phyloP scores from a whole-genome alignment of 2,797 vertebrate species.

The Discoglossus pictus region DNA sequence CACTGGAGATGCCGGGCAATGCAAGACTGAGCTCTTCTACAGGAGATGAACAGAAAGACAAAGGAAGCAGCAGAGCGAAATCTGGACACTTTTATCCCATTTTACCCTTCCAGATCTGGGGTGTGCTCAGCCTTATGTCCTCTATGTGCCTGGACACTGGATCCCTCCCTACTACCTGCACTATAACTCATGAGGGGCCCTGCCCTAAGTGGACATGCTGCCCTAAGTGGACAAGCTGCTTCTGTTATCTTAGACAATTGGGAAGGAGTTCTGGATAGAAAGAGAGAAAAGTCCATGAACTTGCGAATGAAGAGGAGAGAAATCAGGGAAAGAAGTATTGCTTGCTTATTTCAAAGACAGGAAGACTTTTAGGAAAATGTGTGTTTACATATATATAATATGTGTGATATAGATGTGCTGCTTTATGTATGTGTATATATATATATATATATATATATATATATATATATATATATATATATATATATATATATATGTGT shows the following conservation, averaged over 20 bases:
- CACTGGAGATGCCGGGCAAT: constrained; percentile 76
- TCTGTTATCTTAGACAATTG: too few species aligned
- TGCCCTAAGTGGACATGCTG: neutral
- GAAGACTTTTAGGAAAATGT: too few species aligned
- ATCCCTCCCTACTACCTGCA: neutral
- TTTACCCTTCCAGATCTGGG: constrained; percentile 37
- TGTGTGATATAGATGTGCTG: too few species aligned
- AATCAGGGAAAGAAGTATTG: neutral
- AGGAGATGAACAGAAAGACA: constrained; percentile 71
- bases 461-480: too few species aligned
- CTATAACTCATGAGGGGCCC: neutral
- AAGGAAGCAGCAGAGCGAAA: constrained; percentile 81
- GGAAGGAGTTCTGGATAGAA: neutral
- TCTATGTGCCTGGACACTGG: neutral
- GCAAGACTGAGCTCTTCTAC: constrained; percentile 65
- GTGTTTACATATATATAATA: too few species aligned
- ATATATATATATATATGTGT: too few species aligned
- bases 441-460: too few species aligned
- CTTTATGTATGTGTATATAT: too few species aligned
- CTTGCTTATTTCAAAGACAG: too few species aligned
- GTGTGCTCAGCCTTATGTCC: constrained; percentile 1
- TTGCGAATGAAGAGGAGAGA: neutral
- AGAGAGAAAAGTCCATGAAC: neutral
- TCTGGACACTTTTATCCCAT: constrained; percentile 68
- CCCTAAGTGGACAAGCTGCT: too few species aligned